These are phyloP conservation scores for Pelecanoides urinatrix DNA, from an alignment of 2,113 vertebrate species.

Conservation along the genomic window DNA sequence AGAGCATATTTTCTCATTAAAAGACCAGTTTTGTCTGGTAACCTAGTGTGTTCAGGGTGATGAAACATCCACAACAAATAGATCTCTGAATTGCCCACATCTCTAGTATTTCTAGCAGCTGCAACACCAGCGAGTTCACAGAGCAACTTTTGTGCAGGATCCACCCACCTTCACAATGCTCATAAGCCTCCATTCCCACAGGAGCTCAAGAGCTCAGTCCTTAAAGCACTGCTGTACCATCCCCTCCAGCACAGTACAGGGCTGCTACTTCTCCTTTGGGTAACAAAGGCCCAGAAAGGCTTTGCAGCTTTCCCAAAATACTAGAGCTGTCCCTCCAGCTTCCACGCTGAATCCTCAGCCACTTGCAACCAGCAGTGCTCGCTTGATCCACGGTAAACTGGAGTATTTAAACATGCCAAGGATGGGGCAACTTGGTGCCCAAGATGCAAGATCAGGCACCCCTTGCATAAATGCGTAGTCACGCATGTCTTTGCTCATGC, in stretches of 20 bases:
- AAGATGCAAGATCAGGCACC: neutral
- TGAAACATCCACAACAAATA: neutral
- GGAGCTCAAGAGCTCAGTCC: neutral
- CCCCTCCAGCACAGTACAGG: no score
- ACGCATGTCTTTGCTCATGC: rapidly evolving
- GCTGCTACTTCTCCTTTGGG: neutral
- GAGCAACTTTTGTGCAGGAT: neutral
- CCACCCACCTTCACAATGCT: rapidly evolving
- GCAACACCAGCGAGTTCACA: neutral
- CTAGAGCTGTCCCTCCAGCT: neutral
- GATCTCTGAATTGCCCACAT: neutral
- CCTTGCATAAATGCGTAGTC: neutral
- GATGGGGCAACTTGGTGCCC: neutral
- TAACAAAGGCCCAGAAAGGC: neutral
- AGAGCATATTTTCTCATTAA: neutral
- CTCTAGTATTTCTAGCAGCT: neutral
- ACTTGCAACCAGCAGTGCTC: neutral
- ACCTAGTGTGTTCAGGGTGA: neutral
- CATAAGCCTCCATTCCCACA: neutral
- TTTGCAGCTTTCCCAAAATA: neutral
- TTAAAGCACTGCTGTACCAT: no score
- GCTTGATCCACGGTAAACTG: neutral
- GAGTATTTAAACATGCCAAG: neutral
- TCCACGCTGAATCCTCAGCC: neutral
- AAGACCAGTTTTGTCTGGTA: neutral